Percentiles rank a stretch among this genome's conserved stretches.
phyloP scores from a whole-genome alignment of 2,113 vertebrate genomes.

The Scophthalmus maximus region DNA sequence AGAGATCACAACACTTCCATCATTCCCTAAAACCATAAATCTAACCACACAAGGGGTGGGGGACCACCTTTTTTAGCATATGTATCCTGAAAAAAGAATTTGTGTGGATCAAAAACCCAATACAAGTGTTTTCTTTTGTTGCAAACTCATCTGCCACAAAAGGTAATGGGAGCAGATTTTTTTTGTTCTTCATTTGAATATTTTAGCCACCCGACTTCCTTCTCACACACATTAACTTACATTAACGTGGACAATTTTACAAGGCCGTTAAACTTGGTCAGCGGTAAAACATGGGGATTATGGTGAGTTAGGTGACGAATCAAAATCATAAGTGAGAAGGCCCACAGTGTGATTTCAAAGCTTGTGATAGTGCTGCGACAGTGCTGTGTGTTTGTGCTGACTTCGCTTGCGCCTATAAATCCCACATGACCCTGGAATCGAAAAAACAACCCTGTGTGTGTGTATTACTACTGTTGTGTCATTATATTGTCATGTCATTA shows the following conservation, averaged over 20 bases:
- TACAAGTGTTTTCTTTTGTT: too few species aligned
- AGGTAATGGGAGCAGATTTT: background rate
- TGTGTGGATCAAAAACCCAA: too few species aligned
- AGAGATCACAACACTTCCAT: too few species aligned
- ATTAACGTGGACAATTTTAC: background rate
- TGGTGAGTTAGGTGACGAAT: conserved; percentile 12
- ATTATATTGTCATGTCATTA: too few species aligned
- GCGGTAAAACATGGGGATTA: conserved; percentile 3
- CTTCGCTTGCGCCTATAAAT: conserved; percentile 7
- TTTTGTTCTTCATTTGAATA: background rate
- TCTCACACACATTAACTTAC: background rate
- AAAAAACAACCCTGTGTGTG: background rate
- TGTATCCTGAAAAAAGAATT: too few species aligned
- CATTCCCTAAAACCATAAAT: too few species aligned
- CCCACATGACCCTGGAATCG: conserved; percentile 1
- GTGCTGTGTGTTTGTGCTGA: conserved; percentile 25
- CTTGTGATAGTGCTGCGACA: conserved; percentile 5
- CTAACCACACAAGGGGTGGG: too few species aligned
- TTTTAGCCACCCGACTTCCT: background rate
- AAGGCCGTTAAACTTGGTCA: conserved; percentile 10
- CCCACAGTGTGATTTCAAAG: background rate
- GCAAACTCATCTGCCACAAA: too few species aligned
- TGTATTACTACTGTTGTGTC: background rate
- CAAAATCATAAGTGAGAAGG: background rate
- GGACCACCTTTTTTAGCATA: too few species aligned